These are phyloP conservation scores for Betta splendens DNA, from an alignment of 2,797 vertebrate species.

Conservation along the genomic window DNA sequence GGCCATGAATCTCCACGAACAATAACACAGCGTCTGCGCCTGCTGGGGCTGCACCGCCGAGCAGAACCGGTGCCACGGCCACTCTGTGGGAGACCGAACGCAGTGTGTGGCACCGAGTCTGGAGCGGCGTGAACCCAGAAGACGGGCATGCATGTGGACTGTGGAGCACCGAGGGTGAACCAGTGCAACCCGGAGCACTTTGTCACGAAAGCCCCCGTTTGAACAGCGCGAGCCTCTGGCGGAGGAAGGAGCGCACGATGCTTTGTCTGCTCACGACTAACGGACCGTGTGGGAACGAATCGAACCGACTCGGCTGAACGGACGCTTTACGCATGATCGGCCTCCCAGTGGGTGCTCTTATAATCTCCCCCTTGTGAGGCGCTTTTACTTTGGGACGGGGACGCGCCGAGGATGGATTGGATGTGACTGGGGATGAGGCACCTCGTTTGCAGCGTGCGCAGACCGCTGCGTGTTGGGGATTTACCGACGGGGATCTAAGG, in stretches of 20 bases:
- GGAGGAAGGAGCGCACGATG: constrained; percentile 53
- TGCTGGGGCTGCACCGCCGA: constrained; percentile 40
- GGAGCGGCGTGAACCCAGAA: constrained; percentile 24
- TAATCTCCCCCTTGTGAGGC: neutral
- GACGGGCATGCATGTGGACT: constrained; percentile 45
- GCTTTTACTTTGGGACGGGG: constrained; percentile 1
- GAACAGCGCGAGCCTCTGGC: constrained; percentile 40
- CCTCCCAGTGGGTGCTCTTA: constrained; percentile 14
- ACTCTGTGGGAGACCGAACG: constrained; percentile 29
- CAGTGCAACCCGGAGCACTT: constrained; percentile 36
- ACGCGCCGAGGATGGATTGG: constrained; percentile 51
- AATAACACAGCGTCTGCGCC: constrained; percentile 77
- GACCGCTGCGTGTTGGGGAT: constrained; percentile 46
- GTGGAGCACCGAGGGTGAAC: constrained; percentile 28
- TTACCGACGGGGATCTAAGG: constrained; percentile 39
- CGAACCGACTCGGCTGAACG: constrained; percentile 43
- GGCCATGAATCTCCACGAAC: constrained; percentile 78
- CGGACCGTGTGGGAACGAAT: constrained; percentile 27
- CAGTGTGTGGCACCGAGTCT: constrained; percentile 27
- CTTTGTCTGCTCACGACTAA: constrained; percentile 49
- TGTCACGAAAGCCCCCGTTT: constrained; percentile 40
- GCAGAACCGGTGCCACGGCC: constrained; percentile 11
- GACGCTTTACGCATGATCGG: constrained; percentile 28
- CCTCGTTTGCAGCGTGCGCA: constrained; percentile 33
- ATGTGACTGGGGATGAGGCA: constrained; percentile 55